Evolutionary conservation across 2,888 invertebrate genomes (phyloP).

Genomic region (Julus scandinavius): DNA sequence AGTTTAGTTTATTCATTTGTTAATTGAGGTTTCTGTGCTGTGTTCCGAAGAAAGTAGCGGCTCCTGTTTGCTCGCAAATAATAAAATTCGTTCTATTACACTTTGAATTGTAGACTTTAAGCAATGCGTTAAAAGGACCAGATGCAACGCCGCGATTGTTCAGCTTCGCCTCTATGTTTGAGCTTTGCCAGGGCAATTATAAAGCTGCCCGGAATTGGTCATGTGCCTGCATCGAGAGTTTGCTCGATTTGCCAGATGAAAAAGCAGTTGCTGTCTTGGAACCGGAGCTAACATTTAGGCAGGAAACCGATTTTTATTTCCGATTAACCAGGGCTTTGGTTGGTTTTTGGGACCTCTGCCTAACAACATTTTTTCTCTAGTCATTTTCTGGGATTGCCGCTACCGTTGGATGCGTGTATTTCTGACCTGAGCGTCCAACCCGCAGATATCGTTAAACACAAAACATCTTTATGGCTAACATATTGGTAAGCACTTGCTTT

Average conservation of each 20-base stretch:
- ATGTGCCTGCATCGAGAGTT: not conserved
- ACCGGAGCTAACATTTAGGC: constrained; percentile 36
- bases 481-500: constrained; percentile 51
- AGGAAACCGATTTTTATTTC: not conserved
- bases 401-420: constrained; percentile 14
- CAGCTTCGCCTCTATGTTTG: constrained; percentile 54
- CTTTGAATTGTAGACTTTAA: constrained; percentile 45
- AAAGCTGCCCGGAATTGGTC: constrained; percentile 7
- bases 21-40: no score
- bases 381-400: constrained; percentile 43
- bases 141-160: constrained; percentile 16
- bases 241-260: constrained; percentile 48
- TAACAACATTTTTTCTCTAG: not conserved
- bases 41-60: no score
- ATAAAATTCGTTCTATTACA: not conserved
- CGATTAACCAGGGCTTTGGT: not conserved
- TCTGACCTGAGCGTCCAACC: not conserved
- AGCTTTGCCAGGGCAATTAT: constrained; percentile 5
- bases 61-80: not conserved
- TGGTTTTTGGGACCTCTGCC: not conserved
- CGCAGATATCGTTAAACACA: not conserved
- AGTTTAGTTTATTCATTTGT: no score
- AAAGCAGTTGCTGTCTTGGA: constrained; percentile 20
- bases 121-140: not conserved
- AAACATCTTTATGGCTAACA: constrained; percentile 52